Base-by-base conservation (phyloP, 2,888 invertebrate species). In the Erannis defoliaria region DNA sequence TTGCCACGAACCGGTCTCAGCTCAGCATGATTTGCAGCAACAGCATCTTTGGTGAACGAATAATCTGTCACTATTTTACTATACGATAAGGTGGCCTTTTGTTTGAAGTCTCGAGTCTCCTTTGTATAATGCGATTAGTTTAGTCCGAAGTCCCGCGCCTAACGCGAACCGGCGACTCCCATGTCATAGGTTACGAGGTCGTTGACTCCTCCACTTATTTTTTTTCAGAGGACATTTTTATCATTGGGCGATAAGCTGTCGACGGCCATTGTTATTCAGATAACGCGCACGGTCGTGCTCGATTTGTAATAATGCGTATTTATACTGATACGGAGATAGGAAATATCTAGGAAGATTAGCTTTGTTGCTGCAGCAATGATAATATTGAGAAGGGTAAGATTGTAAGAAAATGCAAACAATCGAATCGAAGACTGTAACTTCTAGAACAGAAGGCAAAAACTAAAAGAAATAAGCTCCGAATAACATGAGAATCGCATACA, bases 161-260 rank as follows among this genome's bases (percentile, higher is more conserved):
- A 61, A 61, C 59, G 29, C 59, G 46, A 59, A 65, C 61, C 63
- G 61, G 61, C 61, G 61, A 31, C 61, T 62, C 55, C 58, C 69
- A 66, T 71, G 72, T 70, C 71, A 74, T 72, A 74, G 73, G 75
- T 73, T 75, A 69, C 55, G 67, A 50, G 78, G 73, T 76, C 78
- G 55, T 70, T 71, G 77, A 77, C 74, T 69, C 50, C 50, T 67
- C 55, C 43, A 62, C 53, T 59, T 56, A 67, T 70, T 75, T 75
- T 71, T 75, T 75, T 74, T 74, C 75, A 75, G 72, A 75, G 74
- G 72, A 70, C 71, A 73, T 68, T 73, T 77, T 80, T 77, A 78
- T 80, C 76, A 74, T 67, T 55, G 45, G 50, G 55, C 72, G 77
- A 80, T 80, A 79, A 76, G 65, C 67, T 64, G 64, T 60, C 60